Base-by-base conservation (phyloP, 2,888 invertebrate species). In the Drosophila anomalipes region DNA sequence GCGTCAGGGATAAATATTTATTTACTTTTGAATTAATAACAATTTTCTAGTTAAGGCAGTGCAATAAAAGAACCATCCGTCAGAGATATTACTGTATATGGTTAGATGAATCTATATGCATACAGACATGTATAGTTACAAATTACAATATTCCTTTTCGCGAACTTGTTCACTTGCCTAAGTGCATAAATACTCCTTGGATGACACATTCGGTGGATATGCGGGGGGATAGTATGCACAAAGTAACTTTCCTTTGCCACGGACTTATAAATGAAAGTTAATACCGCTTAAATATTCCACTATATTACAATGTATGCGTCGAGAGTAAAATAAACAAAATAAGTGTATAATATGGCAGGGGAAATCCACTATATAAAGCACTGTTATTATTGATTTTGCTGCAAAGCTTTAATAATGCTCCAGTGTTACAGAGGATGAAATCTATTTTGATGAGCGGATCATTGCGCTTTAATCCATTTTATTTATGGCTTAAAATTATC, bases 401-500 rank as follows among this genome's bases (percentile, higher is more conserved):
- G 77, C 64, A 75, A 84, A 77, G 73, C 84, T 77, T 83, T 82
- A 82, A 84, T 75, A 82, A 84, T 81, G 82, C 78, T 69, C 62
- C 60, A 72, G 62, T 52, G 75, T 72, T 70, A 77, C 68, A 77
- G 70, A 73, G 78, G 71, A 74, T 71, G 73, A 72, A 74, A 84
- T 84, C 83, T 80, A 88, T 85, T 90, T 86, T 81, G 77, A 86
- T 82, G 86, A 82, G 78, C 79, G 91, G 83, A 89, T 91, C 91
- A 83, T 86, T 89, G 87, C 81, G 83, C 83, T 91, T 90, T 89
- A 91, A 91, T 91, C 91, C 90, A 86, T 79, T 87, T 90, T 89
- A 91, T 91, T 91, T 91, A 91, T 91, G 88, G 83, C 81, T 89
- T 87, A 87, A 86, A 87, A 89, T 91, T 89, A 89, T 84, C 82